Evolutionary conservation across 2,113 vertebrate genomes (phyloP), one percentile per base, ranked within the genome.

Genomic region (Plectropomus leopardus): DNA sequence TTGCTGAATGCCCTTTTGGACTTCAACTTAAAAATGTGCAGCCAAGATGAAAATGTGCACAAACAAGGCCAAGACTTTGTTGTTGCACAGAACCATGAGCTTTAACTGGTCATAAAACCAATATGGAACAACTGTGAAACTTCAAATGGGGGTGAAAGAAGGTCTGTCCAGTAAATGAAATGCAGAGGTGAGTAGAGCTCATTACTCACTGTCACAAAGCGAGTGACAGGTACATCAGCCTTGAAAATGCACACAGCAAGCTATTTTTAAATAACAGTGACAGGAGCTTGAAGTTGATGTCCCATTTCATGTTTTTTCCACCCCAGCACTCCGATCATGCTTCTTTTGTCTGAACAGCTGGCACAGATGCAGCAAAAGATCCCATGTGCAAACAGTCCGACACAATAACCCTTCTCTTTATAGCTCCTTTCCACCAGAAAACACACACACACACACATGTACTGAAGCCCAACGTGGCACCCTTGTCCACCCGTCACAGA

Each of bases 151-250:
- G 36, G 7, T 30, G 53, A 68, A 44, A 15, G 8, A 30, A 4
- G 50, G n/a, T 65, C 42, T 71, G 81, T 72, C 63, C 65, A 76
- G 76, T 76, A 66, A 84, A 85, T 84, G 21, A 86, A 61, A 93
- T 23, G 34, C 76, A 76, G 73, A 85, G 34, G 60, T 81, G 80
- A 84, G 74, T 75, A 84, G 51, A 65, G 76, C 80, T 86, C 84
- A 89, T 93, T 88, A 86, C 57, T 93, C 86, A 89, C 76, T 83
- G 91, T 92, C 87, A 91, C 68, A 10, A 40, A 58, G 7, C 15
- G 0, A 88, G 30, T 86, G 88, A 82, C 89, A 85, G 84, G 42
- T 61, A 75, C 76, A 80, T 78, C 81, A 81, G 58, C 54, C 57
- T 34, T 61, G 66, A 80, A 87, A 80, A 89, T 45, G 40, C 73